Evolutionary conservation across 2,113 vertebrate species (phyloP).

Genomic region (Apodemus speciosus): DNA sequence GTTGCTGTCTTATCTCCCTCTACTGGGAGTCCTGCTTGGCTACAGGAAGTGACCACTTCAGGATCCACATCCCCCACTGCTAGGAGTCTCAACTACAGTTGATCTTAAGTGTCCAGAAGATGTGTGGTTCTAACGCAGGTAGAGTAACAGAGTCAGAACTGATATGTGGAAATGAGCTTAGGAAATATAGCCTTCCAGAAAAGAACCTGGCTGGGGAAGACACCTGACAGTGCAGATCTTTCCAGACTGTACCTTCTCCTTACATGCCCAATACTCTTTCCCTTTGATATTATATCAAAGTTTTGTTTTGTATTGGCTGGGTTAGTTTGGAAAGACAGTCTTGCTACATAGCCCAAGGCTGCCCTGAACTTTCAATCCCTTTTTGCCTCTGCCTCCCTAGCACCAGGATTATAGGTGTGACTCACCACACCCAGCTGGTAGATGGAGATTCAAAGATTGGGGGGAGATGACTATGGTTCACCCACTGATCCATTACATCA

Average conservation of each 20-base stretch:
- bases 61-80: no score
- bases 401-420: background rate
- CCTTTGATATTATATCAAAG: background rate
- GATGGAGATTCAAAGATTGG: slow-evolving; percentile 17
- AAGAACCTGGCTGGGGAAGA: background rate
- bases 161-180: slow-evolving; percentile 1
- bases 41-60: no score
- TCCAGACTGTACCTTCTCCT: slow-evolving; percentile 16
- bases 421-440: background rate
- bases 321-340: background rate
- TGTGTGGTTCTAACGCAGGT: background rate
- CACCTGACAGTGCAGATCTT: background rate
- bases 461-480: slow-evolving; percentile 25
- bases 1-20: no score
- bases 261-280: background rate
- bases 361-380: background rate
- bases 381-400: background rate
- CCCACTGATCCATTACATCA: background rate
- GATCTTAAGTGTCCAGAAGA: slow-evolving; percentile 4
- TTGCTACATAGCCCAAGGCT: background rate
- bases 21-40: no score
- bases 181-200: background rate
- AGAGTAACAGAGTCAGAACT: slow-evolving; percentile 7
- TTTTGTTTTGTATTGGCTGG: background rate
- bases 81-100: no score